These are phyloP conservation scores for Diploscapter pachys DNA, from an alignment of 1,140 invertebrate species.

Conservation along the genomic window DNA sequence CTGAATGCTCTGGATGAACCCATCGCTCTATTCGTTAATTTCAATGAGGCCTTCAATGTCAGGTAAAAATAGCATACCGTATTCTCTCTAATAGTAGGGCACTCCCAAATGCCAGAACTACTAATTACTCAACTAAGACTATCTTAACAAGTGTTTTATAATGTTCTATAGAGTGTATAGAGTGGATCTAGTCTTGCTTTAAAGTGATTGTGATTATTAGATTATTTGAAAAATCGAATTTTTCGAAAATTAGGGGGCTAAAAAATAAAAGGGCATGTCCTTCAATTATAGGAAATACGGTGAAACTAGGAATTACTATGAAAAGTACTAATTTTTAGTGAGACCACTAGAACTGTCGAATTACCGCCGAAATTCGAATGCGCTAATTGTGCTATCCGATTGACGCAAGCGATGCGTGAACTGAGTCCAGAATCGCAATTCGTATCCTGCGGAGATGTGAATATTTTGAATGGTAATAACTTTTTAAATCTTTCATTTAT, in stretches of 20 bases:
- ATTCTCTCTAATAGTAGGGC: no score
- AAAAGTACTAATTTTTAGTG: conserved; percentile 65
- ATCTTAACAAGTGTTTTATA: no score
- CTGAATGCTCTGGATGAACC: conserved; percentile 76
- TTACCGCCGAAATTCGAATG: conserved; percentile 80
- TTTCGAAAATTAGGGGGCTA: no score
- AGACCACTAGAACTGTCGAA: conserved; percentile 74
- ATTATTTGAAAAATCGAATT: no score
- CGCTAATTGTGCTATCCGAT: conserved; percentile 78
- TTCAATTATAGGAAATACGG: no score
- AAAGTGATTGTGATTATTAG: neutral
- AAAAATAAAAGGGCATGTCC: no score
- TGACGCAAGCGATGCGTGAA: conserved; percentile 82
- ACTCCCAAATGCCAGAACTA: no score
- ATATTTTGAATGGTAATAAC: conserved; percentile 66
- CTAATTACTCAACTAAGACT: no score
- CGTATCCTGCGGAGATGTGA: conserved; percentile 90
- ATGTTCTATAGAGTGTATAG: conserved; percentile 54
- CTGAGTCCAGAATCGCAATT: conserved; percentile 79
- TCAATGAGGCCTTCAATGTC: conserved; percentile 69
- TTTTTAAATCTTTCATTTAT: neutral
- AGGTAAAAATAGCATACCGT: conserved; percentile 61
- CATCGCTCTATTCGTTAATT: conserved; percentile 73
- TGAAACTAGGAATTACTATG: neutral
- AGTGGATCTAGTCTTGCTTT: neutral